A percentile compares a stretch with the other conserved stretches of the same genome.
Evolutionary conservation across 2,888 invertebrate species (phyloP).

Genomic region (Pyrochroa serraticornis): DNA sequence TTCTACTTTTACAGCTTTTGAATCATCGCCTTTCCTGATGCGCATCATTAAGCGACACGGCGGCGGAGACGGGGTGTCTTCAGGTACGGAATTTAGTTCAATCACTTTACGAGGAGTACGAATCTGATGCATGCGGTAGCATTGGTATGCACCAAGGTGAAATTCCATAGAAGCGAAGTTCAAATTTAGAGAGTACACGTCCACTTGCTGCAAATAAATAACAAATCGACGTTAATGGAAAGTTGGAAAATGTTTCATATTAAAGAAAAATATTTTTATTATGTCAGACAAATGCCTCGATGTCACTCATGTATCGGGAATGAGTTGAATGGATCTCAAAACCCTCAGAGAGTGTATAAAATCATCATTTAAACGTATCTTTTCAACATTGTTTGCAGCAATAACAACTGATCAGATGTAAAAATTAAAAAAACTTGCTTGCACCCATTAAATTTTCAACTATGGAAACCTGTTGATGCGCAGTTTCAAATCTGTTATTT

Average conservation of each 20-base stretch:
- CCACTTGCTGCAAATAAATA: conserved; percentile 63
- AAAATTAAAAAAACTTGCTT: too few relatives aligned
- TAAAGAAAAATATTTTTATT: conserved; percentile 12
- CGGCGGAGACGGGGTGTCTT: conserved; percentile 60
- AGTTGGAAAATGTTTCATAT: conserved; percentile 20
- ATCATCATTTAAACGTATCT: conserved; percentile 36
- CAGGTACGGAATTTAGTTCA: conserved; percentile 67
- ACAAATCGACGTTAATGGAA: conserved; percentile 3
- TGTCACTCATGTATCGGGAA: conserved; percentile 37
- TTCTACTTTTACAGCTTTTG: conserved; percentile 59
- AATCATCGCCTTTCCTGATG: conserved; percentile 28
- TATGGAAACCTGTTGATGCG: too few relatives aligned
- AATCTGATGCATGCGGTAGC: conserved; percentile 82
- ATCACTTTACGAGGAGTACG: conserved; percentile 74
- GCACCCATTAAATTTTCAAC: too few relatives aligned
- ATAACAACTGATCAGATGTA: too few relatives aligned
- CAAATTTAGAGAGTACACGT: conserved; percentile 69
- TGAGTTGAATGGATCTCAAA: conserved; percentile 48
- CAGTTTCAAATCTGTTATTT: too few relatives aligned
- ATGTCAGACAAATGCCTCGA: conserved; percentile 50
- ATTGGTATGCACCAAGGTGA: conserved; percentile 77
- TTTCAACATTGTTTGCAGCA: too few relatives aligned
- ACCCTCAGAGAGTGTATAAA: conserved; percentile 39
- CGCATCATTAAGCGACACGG: conserved; percentile 33
- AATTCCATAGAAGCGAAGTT: conserved; percentile 70